A percentile compares a stretch with the other conserved stretches of the same genome.
Evolutionary conservation across 2,888 invertebrate genomes (phyloP).

Genomic region (Bellardia bayeri): DNA sequence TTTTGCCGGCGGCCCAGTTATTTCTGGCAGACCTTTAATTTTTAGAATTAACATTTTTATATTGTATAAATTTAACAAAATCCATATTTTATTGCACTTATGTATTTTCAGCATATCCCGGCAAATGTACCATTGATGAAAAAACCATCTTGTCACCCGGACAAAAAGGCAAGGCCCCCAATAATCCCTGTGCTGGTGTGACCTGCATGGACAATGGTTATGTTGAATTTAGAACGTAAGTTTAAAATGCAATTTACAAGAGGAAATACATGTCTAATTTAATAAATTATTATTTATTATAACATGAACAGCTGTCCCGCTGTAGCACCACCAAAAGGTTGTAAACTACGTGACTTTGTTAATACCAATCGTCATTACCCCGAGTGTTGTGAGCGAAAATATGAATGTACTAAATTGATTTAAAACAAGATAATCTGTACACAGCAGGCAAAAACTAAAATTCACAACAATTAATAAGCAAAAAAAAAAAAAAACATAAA

Average conservation of each 20-base stretch:
- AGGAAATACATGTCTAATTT: neutral
- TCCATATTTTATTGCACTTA: neutral
- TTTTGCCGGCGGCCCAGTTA: too few relatives aligned
- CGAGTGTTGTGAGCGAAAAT: constrained; percentile 79
- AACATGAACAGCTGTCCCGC: constrained; percentile 75
- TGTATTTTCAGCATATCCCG: constrained; percentile 77
- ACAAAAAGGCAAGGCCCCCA: constrained; percentile 78
- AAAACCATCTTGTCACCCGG: constrained; percentile 79
- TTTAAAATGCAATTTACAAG: neutral
- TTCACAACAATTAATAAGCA: neutral
- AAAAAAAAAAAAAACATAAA: neutral
- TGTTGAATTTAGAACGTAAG: constrained; percentile 78
- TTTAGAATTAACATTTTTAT: too few relatives aligned
- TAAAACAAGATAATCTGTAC: constrained; percentile 53
- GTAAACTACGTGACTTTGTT: constrained; percentile 80
- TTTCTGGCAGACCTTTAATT: too few relatives aligned
- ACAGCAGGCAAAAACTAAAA: constrained; percentile 43
- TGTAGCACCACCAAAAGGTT: constrained; percentile 80
- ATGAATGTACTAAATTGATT: constrained; percentile 78
- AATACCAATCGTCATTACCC: constrained; percentile 79
- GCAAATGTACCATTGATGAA: constrained; percentile 78
- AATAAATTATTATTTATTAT: neutral
- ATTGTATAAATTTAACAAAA: neutral
- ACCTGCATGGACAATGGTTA: constrained; percentile 76
- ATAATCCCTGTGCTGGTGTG: constrained; percentile 79